Base-by-base conservation (phyloP, 2,888 invertebrate genomes). In the Metallyticus violacea region DNA sequence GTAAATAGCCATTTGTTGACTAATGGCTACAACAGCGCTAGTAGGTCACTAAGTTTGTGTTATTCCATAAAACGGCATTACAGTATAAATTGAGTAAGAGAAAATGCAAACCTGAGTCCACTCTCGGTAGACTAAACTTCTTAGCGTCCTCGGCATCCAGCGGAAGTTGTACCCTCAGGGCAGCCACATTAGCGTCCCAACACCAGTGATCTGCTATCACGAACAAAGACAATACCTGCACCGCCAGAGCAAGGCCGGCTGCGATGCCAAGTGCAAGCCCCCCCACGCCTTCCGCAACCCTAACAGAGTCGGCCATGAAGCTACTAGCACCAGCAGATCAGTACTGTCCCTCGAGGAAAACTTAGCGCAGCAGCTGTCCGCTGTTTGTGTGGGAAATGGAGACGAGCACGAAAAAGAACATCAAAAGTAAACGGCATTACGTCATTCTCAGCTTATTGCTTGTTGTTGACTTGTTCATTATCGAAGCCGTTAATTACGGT, bases 191-290 rank as follows among this genome's bases (percentile, higher is more conserved):
- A 1, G 82, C 22, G 22, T 82, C 30, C 82, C 82, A 82, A n/a
- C 82, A 82, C 82, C 82, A 82, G 26, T 82, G 82, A 82, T 82
- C 82, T 5, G 76, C 26, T 76, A 27, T 82, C 27, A 76, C 76
- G 22, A 82, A 25, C 29, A 76, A 82, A 7, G 76, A 82, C 22
- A 82, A 26, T 62, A 62, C 40, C 40, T 62, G 40, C 40, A 62
- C 40, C 15, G 40, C 40, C 15, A 62, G 40, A 15, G 40, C 40
- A 15, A 62, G 40, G 40, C 40, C 40, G 9, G 40, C 40, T 62
- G 40, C 40, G 40, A 6, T 62, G 40, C 40, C 40, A 62, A 62
- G 40, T 15, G 40, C 40, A 62, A 7, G 40, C 3, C 40, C 15
- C 22, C 40, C 40, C 40, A 62, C 40, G 40, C 22, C 40, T 62